These are phyloP conservation scores for Aleiodes leptofemur DNA, from an alignment of 2,888 invertebrate species.

Conservation along the genomic window DNA sequence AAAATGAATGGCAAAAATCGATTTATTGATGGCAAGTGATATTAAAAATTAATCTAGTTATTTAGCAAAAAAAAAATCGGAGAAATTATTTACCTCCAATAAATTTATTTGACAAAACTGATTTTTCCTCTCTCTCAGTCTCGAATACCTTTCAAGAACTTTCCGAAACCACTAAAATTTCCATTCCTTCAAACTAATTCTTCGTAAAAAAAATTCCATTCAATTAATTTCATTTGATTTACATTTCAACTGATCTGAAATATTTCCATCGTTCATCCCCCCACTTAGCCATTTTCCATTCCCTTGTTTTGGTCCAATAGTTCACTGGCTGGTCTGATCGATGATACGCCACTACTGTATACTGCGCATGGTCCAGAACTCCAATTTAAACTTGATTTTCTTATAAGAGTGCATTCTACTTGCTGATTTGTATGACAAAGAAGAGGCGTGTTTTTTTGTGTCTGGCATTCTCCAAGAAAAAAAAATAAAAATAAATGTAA, in stretches of 20 bases:
- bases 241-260: not conserved
- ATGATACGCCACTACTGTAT: constrained; percentile 72
- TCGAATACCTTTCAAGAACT: not conserved
- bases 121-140: too few relatives aligned
- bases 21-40: too few relatives aligned
- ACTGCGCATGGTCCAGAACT: constrained; percentile 70
- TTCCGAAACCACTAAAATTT: not conserved
- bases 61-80: too few relatives aligned
- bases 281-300: constrained; percentile 66
- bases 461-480: too few relatives aligned
- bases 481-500: too few relatives aligned
- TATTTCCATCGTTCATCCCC: constrained; percentile 3
- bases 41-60: too few relatives aligned
- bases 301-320: constrained; percentile 75
- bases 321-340: constrained; percentile 73
- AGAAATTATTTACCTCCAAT: too few relatives aligned
- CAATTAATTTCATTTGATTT: too few relatives aligned
- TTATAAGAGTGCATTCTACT: constrained; percentile 31
- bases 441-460: not conserved
- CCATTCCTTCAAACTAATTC: too few relatives aligned
- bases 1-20: too few relatives aligned
- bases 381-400: constrained; percentile 8
- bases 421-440: constrained; percentile 25
- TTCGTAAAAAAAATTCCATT: too few relatives aligned
- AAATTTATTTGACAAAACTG: too few relatives aligned